Conservation (phyloP, 2,888 invertebrate genomes). For the Ametastegia equiseti region DNA sequence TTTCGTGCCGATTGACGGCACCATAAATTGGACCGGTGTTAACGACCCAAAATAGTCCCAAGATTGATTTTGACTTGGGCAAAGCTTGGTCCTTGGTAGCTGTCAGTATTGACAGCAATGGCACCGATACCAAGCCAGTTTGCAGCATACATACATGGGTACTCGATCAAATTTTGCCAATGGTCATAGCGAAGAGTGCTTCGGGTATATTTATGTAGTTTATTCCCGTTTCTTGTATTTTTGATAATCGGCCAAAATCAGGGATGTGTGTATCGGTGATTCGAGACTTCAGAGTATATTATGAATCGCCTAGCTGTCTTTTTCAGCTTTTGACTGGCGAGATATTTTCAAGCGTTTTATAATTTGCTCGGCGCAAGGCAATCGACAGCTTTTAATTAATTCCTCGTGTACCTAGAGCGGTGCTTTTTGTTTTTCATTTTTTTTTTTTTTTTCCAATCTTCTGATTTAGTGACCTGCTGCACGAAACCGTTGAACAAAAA, state of each 20-base stretch:
- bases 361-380: constrained; percentile 26
- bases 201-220: not conserved
- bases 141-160: no score
- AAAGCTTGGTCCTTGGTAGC: no score
- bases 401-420: not conserved
- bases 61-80: no score
- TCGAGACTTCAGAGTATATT: not conserved
- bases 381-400: constrained; percentile 46
- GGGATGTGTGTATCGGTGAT: not conserved
- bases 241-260: constrained; percentile 4
- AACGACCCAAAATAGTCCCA: no score
- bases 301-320: constrained; percentile 32
- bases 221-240: not conserved
- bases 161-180: not conserved
- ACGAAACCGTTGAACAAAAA: not conserved
- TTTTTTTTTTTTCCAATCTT: constrained; percentile 6
- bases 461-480: constrained; percentile 18
- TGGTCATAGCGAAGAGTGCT: not conserved
- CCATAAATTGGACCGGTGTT: no score
- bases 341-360: constrained; percentile 41
- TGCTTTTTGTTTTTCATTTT: not conserved
- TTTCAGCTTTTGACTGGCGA: constrained; percentile 5
- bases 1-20: no score
- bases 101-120: no score
- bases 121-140: no score